Evolutionary conservation across 2,888 invertebrate species (phyloP).

Genomic region (Orthonevra nobilis): DNA sequence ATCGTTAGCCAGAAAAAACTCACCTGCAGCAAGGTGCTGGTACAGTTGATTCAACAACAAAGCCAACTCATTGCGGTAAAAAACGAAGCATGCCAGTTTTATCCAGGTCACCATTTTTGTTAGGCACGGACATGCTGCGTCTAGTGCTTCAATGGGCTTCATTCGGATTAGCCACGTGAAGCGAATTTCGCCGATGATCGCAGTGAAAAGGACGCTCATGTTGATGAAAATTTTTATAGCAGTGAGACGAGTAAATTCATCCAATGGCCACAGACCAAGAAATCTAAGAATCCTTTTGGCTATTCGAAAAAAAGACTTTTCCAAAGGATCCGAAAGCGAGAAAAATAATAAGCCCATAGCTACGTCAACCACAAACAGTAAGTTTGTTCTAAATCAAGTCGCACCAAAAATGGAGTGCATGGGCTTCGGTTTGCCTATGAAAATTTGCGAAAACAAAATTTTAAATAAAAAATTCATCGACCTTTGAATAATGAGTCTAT

Average conservation of each 20-base stretch:
- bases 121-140: slow-evolving; percentile 27
- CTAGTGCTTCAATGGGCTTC: slow-evolving; percentile 16
- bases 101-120: slow-evolving; percentile 43
- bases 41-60: slow-evolving; percentile 11
- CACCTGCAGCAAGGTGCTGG: slow-evolving; percentile 24
- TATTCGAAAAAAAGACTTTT: slow-evolving; percentile 25
- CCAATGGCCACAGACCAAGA: slow-evolving; percentile 40
- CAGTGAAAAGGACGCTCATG: slow-evolving; percentile 27
- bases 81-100: slow-evolving; percentile 30
- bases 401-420: no score
- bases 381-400: no score
- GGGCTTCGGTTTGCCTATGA: no score
- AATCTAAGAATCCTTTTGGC: slow-evolving; percentile 11
- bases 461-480: no score
- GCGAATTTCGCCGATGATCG: slow-evolving; percentile 45
- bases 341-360: background rate
- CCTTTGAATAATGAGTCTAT: no score
- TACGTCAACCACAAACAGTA: no score
- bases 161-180: slow-evolving; percentile 30
- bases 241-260: background rate
- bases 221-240: slow-evolving; percentile 14
- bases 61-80: slow-evolving; percentile 32
- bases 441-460: no score
- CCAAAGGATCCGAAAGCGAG: slow-evolving; percentile 22
- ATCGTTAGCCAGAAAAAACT: background rate